Percentiles rank a stretch among this genome's conserved stretches.
Evolutionary conservation across 1,140 invertebrate genomes (phyloP).

Genomic region (Reticulitermes speratus): DNA sequence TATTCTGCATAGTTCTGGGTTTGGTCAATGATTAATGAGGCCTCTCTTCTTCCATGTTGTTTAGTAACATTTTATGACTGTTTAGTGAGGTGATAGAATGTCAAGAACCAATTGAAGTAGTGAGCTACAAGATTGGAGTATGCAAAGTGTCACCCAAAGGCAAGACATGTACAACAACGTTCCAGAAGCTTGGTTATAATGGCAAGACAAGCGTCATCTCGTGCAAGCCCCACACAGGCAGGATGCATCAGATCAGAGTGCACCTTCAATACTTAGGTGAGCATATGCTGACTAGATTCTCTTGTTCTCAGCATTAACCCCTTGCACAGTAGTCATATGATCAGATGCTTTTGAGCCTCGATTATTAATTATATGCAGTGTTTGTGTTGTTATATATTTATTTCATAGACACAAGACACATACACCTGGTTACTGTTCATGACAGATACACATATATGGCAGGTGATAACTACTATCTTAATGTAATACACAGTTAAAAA

Average conservation of each 20-base stretch:
- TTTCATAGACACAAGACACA: too few relatives aligned
- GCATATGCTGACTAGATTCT: neutral
- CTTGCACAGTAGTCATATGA: too few relatives aligned
- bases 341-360: too few relatives aligned
- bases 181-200: constrained; percentile 86
- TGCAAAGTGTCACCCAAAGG: constrained; percentile 88
- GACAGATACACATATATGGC: too few relatives aligned
- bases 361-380: too few relatives aligned
- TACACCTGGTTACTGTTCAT: too few relatives aligned
- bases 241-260: constrained; percentile 99
- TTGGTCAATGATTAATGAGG: neutral
- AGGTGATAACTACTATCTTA: too few relatives aligned
- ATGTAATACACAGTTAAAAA: too few relatives aligned
- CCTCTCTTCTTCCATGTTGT: neutral
- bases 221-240: constrained; percentile 89
- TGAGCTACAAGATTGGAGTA: constrained; percentile 94
- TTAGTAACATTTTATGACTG: neutral
- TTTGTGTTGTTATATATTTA: too few relatives aligned
- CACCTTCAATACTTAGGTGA: constrained; percentile 95
- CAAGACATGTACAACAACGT: constrained; percentile 87
- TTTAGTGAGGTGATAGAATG: constrained; percentile 77
- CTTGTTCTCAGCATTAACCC: too few relatives aligned
- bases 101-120: constrained; percentile 87
- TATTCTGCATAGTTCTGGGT: too few relatives aligned
- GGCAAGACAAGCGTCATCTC: constrained; percentile 87